Evolutionary conservation across 2,113 vertebrate genomes (phyloP), one percentile per base, ranked within the genome.

Genomic region (Odocoileus hemionus): DNA sequence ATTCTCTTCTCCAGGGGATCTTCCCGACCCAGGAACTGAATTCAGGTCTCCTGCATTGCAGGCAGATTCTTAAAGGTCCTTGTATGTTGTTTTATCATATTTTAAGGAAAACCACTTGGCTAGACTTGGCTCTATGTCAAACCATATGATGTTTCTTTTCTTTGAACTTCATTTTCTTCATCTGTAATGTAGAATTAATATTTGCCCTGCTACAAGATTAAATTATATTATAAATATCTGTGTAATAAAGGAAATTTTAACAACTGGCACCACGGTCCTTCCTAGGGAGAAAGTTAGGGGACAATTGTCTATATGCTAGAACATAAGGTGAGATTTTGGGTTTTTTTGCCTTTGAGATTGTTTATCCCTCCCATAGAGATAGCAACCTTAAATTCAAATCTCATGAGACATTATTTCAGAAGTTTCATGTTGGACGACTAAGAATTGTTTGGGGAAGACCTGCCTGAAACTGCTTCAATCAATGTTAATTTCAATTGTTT

Each of bases 401-500:
- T 91, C 10, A 95, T 79, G 91, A 54, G 47, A 57, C 47, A 83
- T 97, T 90, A 67, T 94, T 93, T 93, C 4, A 80, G 36, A 97
- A 86, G 54, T 82, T 90, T 95, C 12, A 74, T 8, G 30, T 87
- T 84, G 80, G 26, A 39, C 6, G 84, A 92, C 85, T 87, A 45
- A 96, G 52, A 78, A 70, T 26, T 30, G 6, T 95, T 85, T 89
- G 16, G 88, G n/a, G n/a, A 96, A 86, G 52, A 80, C 94, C 82
- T 79, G 16, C 30, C 54, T 82, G 67, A 92, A 89, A 84, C 28
- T 91, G 67, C 30, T 80, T 83, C 16, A 39, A 45, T 95, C 90
- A 89, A 54, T 90, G 57, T 97, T 94, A 90, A 91, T 94, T 94
- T 97, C 60, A 94, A 15, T 96, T 87, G 50, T 92, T 94, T 85